phyloP scores from a whole-genome alignment of 2,888 invertebrate genomes.

The Sthenelais limicola region DNA sequence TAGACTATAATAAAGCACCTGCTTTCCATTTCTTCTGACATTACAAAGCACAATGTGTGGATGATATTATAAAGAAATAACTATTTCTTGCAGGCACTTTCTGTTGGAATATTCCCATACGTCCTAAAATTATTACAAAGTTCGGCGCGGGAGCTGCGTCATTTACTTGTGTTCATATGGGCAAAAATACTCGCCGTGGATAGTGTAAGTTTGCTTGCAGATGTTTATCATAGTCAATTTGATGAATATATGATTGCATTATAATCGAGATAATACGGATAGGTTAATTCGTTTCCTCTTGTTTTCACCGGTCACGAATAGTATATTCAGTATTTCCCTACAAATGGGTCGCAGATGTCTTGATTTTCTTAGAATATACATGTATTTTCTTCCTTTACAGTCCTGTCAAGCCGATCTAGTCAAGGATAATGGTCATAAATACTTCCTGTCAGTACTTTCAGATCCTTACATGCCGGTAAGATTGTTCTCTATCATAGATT shows the following conservation, averaged over 20 bases:
- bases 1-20: no score
- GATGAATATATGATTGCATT: background rate
- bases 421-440: constrained; percentile 93
- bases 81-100: constrained; percentile 89
- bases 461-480: constrained; percentile 87
- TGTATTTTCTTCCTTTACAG: constrained; percentile 74
- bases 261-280: no score
- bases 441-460: constrained; percentile 92
- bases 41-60: no score
- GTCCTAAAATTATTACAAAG: constrained; percentile 97
- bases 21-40: no score
- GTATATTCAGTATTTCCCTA: no score
- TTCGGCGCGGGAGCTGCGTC: constrained; percentile 90
- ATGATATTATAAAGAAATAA: no score
- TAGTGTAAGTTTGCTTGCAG: constrained; percentile 78
- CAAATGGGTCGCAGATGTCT: no score
- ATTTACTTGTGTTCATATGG: constrained; percentile 97
- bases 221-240: background rate
- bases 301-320: no score
- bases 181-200: constrained; percentile 98
- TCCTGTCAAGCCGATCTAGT: constrained; percentile 96
- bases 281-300: no score
- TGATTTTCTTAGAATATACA: background rate
- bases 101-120: constrained; percentile 99
- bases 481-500: constrained; percentile 53